Conservation (phyloP, 2,113 vertebrate genomes). For the Progne subis region DNA sequence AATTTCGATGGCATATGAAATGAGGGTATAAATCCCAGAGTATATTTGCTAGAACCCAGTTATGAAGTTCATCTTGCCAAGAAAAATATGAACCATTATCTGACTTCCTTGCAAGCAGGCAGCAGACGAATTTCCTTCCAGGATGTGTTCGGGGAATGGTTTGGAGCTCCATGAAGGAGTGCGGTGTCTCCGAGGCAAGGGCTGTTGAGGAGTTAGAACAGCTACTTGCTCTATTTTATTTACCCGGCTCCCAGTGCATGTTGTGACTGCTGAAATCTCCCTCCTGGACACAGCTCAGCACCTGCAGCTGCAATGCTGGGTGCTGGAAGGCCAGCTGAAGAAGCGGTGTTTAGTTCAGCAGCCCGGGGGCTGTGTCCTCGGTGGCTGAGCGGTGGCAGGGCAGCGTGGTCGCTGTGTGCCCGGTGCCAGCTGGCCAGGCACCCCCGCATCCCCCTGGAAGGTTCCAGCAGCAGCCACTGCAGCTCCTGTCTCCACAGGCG, state of each 20-base stretch:
- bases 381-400: rapidly evolving
- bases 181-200: rapidly evolving
- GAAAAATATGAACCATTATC: not conserved
- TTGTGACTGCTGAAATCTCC: not conserved
- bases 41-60: not conserved
- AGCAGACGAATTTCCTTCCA: not conserved
- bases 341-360: not conserved
- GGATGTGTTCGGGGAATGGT: not conserved
- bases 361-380: rapidly evolving
- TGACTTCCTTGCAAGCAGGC: not conserved
- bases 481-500: not conserved
- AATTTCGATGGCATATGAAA: not conserved
- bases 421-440: not conserved
- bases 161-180: not conserved
- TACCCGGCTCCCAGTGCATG: not conserved
- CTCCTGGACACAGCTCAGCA: not conserved
- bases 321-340: not conserved
- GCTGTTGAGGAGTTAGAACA: not conserved
- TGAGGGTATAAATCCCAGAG: not conserved
- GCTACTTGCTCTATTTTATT: not conserved
- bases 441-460: rapidly evolving
- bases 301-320: rapidly evolving
- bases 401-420: rapidly evolving
- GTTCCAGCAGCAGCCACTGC: not conserved
- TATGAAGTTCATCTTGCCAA: not conserved